Evolutionary conservation across 1,140 invertebrate species (phyloP).

Genomic region (Prorops nasuta): DNA sequence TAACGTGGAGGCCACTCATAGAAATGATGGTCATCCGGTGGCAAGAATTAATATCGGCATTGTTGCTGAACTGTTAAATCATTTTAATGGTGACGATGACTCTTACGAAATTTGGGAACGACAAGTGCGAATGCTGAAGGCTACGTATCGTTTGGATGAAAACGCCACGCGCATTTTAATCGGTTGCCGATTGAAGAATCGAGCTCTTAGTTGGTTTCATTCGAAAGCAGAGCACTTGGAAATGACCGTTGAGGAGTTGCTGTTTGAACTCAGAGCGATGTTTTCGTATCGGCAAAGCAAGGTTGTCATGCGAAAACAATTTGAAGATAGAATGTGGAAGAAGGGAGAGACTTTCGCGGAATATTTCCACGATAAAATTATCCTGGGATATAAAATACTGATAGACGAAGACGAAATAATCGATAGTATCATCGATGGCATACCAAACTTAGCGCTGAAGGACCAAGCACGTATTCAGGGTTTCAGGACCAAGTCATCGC

Average conservation of each 20-base stretch:
- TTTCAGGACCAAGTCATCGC: background rate
- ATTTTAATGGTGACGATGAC: background rate
- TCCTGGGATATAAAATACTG: constrained; percentile 1
- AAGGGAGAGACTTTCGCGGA: constrained; percentile 5
- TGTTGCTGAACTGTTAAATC: background rate
- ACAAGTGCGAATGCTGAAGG: background rate
- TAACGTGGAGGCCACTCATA: too few species aligned
- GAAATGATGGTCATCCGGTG: too few species aligned
- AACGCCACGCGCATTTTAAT: background rate
- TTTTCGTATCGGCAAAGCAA: background rate
- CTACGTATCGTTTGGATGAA: background rate
- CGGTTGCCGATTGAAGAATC: background rate
- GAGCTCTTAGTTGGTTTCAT: background rate
- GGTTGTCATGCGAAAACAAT: background rate
- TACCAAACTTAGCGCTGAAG: background rate
- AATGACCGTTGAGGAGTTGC: background rate
- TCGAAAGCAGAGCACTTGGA: background rate
- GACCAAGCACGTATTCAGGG: constrained; percentile 2
- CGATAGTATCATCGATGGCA: constrained; percentile 11
- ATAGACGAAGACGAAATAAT: constrained; percentile 4
- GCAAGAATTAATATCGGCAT: background rate
- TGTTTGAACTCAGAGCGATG: background rate
- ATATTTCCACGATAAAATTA: constrained; percentile 13
- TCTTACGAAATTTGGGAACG: background rate
- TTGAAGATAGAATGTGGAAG: background rate